These are phyloP conservation scores for Chrosomus eos DNA, from an alignment of 2,797 vertebrate genomes.

Conservation along the genomic window DNA sequence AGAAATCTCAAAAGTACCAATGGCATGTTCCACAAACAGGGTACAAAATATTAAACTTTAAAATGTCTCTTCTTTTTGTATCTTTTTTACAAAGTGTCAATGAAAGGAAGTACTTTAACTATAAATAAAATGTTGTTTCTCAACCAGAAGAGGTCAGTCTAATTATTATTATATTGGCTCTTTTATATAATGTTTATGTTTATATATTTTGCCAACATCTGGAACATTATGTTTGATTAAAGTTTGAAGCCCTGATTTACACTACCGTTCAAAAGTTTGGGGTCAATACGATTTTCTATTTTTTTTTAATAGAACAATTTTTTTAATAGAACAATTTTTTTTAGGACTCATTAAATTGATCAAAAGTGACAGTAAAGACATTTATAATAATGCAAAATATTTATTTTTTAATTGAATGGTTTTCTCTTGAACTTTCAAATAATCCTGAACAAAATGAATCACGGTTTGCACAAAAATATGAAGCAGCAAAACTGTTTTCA, in stretches of 20 bases:
- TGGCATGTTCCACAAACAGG: not conserved
- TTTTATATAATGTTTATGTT: not conserved
- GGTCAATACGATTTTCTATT: too few species aligned
- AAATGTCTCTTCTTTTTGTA: not conserved
- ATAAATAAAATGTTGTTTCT: not conserved
- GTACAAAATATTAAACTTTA: not conserved
- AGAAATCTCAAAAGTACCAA: not conserved
- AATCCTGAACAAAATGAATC: too few species aligned
- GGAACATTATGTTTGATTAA: not conserved
- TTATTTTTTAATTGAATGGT: too few species aligned
- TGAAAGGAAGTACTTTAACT: not conserved
- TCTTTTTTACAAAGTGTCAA: not conserved
- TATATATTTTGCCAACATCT: not conserved
- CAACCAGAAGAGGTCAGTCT: not conserved
- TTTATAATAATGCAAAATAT: too few species aligned
- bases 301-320: too few species aligned
- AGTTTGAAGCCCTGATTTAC: not conserved
- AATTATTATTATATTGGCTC: not conserved
- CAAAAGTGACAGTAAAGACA: too few species aligned
- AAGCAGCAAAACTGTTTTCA: too few species aligned
- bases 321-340: too few species aligned
- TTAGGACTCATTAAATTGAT: too few species aligned
- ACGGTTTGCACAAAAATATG: too few species aligned
- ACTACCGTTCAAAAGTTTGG: too few species aligned
- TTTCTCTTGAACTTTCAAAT: too few species aligned